Percentiles rank a stretch among this genome's conserved stretches.
Conservation (phyloP, 2,797 vertebrate genomes). For the Lophotriccus pileatus region DNA sequence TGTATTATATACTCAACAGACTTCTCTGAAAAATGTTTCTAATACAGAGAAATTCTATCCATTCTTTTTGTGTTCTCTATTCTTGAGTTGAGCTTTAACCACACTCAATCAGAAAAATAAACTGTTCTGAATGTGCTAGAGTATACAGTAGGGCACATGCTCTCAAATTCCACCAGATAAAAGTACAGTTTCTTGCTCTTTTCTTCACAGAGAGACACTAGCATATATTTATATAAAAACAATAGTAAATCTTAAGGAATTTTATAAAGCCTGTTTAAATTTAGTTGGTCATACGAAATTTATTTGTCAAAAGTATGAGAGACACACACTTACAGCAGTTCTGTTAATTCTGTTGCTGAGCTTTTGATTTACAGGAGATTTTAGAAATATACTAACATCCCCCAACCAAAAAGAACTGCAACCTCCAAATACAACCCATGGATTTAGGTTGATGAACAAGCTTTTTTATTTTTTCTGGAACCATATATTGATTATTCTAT, state of each 20-base stretch:
- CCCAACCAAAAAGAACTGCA: background rate
- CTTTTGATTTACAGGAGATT: background rate
- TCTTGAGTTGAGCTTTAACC: background rate
- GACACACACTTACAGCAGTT: background rate
- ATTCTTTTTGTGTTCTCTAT: background rate
- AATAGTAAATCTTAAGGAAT: background rate
- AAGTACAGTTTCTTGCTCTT: background rate
- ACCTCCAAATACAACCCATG: conserved; percentile 32
- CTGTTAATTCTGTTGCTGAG: background rate
- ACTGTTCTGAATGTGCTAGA: background rate
- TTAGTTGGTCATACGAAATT: background rate
- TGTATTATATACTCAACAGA: background rate
- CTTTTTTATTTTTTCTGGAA: conserved; percentile 68
- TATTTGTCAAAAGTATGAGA: background rate
- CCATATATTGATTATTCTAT: background rate
- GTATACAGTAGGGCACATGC: background rate
- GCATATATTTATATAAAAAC: background rate
- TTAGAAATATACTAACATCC: background rate
- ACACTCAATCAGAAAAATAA: background rate
- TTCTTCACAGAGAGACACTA: background rate
- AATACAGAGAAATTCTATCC: background rate
- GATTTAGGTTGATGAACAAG: conserved; percentile 16
- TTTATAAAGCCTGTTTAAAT: background rate
- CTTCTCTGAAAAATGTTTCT: background rate
- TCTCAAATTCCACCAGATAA: background rate